Base-by-base conservation (phyloP, 1,140 invertebrate species). In the Agrypnia vestita region DNA sequence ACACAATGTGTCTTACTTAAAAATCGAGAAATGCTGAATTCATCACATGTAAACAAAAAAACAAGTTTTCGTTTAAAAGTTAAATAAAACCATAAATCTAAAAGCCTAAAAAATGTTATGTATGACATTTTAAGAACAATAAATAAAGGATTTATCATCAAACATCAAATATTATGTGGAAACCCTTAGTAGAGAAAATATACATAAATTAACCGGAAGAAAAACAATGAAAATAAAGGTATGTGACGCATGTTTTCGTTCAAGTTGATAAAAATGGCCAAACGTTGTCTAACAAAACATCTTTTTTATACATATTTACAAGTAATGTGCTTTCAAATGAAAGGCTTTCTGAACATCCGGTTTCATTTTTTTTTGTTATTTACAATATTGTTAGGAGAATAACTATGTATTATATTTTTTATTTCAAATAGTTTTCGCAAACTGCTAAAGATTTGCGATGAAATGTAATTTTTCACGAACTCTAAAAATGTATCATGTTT, bases 251-350 rank as follows among this genome's bases (percentile, higher is more conserved):
- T 35, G 25, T 35, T 35, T 35, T 35, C 25, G 25, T 35, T 35
- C 25, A 35, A 35, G 6, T 35, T 44, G 7, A 17, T 69, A 25
- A 35, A 67, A 67, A 35, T 25, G 25, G 61, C 43, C 61, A 46
- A 44, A 69, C 35, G 17, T 10, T 44, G 25, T 25, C 25, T 44
- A 69, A 69, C 46, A 44, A 69, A 51, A 72, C 15, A 72, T 11
- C 17, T 56, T 46, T 35, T 35, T 44, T 46, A 19, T 75, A 75
- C 56, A 75, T 75, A 75, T 75, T 75, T 75, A 75, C 73, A 75
- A 35, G 4, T 19, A 73, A 62, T 13, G 35, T 21, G 17, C 35
- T 62, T 75, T 46, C 15, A 44, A 75, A 75, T 19, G 44, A 19
- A 75, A 75, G 59, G 12, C 15, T 73, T 56, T n/a, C 12, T 43